These are phyloP conservation scores for Cotesia typhae DNA, from an alignment of 1,140 invertebrate genomes.

Conservation along the genomic window DNA sequence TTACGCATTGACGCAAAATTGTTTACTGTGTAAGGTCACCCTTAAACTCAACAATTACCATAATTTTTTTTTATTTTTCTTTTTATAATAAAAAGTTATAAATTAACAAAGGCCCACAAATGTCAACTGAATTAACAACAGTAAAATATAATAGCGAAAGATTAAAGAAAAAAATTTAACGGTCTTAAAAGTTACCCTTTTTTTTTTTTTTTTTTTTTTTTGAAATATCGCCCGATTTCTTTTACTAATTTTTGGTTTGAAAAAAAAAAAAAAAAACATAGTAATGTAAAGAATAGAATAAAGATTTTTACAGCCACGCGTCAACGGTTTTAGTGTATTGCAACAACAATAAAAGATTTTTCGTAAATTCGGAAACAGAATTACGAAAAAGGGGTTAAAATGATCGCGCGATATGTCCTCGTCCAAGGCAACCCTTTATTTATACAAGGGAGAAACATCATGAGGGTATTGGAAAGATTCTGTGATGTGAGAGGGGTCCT, in stretches of 20 bases:
- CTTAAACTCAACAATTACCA: neutral
- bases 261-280: neutral
- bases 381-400: conserved; percentile 47
- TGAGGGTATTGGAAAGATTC: conserved; percentile 38
- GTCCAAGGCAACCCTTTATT: conserved; percentile 64
- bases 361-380: conserved; percentile 43
- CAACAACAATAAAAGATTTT: conserved; percentile 36
- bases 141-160: conserved; percentile 21
- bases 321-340: conserved; percentile 38
- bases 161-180: conserved; percentile 17
- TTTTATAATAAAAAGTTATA: conserved; percentile 14
- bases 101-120: conserved; percentile 23
- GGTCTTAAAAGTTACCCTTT: conserved; percentile 17
- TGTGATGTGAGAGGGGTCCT: conserved; percentile 11
- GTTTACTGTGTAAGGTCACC: too few relatives aligned
- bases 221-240: neutral
- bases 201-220: too few relatives aligned
- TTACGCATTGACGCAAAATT: too few relatives aligned
- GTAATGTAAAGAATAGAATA: conserved; percentile 4
- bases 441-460: conserved; percentile 51
- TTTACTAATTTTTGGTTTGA: conserved; percentile 11
- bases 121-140: conserved; percentile 23
- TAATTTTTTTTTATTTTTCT: conserved; percentile 18
- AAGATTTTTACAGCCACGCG: conserved; percentile 35
- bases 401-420: conserved; percentile 34